Evolutionary conservation across 1,140 invertebrate genomes (phyloP).

Genomic region (Euura lappo): DNA sequence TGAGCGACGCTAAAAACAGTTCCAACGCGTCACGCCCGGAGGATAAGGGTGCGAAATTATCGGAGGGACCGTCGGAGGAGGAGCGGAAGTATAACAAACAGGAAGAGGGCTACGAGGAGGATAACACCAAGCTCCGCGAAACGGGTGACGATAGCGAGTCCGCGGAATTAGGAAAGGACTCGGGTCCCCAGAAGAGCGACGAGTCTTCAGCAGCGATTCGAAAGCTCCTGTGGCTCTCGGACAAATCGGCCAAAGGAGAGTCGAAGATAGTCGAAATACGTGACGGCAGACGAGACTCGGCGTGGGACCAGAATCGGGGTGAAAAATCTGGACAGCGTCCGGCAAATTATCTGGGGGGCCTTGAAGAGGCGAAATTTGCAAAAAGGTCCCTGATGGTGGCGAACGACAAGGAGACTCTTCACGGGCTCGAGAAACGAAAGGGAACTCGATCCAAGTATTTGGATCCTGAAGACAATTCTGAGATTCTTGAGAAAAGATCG

Average conservation of each 20-base stretch:
- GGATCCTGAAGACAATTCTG: no score
- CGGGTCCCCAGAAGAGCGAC: background rate
- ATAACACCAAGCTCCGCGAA: no score
- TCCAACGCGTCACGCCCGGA: background rate
- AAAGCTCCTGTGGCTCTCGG: conserved; percentile 2
- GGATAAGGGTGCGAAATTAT: background rate
- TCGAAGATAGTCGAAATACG: background rate
- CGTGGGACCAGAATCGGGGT: background rate
- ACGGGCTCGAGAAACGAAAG: background rate
- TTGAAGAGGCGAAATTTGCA: background rate
- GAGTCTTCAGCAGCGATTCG: background rate
- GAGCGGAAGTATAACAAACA: background rate
- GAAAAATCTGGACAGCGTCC: background rate
- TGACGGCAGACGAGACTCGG: conserved; percentile 4
- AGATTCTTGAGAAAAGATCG: no score
- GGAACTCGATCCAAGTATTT: no score
- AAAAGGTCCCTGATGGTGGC: background rate
- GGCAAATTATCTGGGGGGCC: background rate
- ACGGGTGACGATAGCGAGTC: no score
- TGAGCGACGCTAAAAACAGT: background rate
- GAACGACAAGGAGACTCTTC: background rate
- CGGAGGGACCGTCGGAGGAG: background rate
- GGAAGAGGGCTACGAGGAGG: no score
- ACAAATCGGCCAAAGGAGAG: background rate
- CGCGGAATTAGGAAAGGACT: no score